phyloP scores from a whole-genome alignment of 2,797 vertebrate genomes.

The Propithecus deckenii region DNA sequence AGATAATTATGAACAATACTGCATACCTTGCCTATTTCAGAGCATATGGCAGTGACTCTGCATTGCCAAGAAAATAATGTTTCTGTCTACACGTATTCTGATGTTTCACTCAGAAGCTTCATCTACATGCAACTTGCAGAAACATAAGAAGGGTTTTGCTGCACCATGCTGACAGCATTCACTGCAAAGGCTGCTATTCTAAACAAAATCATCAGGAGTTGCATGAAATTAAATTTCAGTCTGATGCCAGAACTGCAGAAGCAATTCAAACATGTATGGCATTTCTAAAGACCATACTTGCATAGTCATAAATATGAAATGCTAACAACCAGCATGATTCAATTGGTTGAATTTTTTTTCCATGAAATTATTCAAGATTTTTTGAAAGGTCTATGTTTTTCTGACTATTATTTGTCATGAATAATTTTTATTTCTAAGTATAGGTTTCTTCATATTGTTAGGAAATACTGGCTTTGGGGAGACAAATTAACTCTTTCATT shows the following conservation, averaged over 20 bases:
- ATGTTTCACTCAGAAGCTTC: conserved; percentile 67
- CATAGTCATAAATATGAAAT: conserved; percentile 54
- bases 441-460: not conserved
- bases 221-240: conserved; percentile 60
- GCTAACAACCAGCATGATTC: not conserved
- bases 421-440: conserved; percentile 48
- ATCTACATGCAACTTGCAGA: conserved; percentile 50
- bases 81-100: conserved; percentile 70
- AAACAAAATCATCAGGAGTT: conserved; percentile 63
- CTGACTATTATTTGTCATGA: conserved; percentile 28
- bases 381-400: not conserved
- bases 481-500: conserved; percentile 20
- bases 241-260: conserved; percentile 10
- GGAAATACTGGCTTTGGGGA: conserved; percentile 20
- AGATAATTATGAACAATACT: conserved; percentile 79
- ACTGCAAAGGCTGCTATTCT: conserved; percentile 36
- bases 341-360: conserved; percentile 20
- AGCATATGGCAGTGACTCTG: conserved; percentile 72
- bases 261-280: not conserved
- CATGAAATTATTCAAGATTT: conserved; percentile 31
- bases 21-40: conserved; percentile 74
- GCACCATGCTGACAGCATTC: conserved; percentile 56
- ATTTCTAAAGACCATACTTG: conserved; percentile 36
- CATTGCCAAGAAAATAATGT: conserved; percentile 73
- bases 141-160: conserved; percentile 33